phyloP scores from a whole-genome alignment of 1,140 invertebrate genomes.

The Reticulitermes speratus region DNA sequence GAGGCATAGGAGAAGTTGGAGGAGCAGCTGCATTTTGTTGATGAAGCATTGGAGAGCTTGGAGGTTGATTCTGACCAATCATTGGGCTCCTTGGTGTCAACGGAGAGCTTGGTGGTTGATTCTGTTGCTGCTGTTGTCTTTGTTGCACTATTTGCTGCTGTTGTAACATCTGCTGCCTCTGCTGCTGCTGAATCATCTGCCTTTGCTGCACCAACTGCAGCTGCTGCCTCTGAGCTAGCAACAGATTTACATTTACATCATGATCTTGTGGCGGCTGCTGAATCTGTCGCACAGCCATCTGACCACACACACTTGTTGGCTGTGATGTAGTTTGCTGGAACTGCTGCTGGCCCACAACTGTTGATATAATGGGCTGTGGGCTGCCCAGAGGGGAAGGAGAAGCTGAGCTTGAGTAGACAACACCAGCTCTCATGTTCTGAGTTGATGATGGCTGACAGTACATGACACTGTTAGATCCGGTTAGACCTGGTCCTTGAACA shows the following conservation, averaged over 20 bases:
- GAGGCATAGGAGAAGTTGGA: constrained; percentile 31
- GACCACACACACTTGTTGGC: background rate
- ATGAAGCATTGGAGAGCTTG: constrained; percentile 48
- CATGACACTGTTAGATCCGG: background rate
- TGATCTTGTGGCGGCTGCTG: constrained; percentile 38
- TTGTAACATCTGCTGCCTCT: constrained; percentile 35
- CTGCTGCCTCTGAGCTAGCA: constrained; percentile 48
- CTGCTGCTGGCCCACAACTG: constrained; percentile 27
- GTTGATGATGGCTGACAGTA: constrained; percentile 18
- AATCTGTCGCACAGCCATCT: constrained; percentile 29
- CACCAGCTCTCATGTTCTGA: constrained; percentile 4
- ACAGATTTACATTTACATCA: constrained; percentile 36
- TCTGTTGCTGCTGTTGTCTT: constrained; percentile 39
- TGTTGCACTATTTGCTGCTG: constrained; percentile 42
- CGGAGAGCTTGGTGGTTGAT: constrained; percentile 62
- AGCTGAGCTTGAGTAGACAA: constrained; percentile 21
- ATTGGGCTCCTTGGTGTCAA: constrained; percentile 61
- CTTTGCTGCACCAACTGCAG: constrained; percentile 41
- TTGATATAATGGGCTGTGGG: constrained; percentile 10
- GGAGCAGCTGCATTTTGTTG: constrained; percentile 23
- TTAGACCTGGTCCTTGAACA: constrained; percentile 25
- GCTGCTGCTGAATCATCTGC: constrained; percentile 32
- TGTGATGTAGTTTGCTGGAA: constrained; percentile 26
- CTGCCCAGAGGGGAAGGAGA: background rate
- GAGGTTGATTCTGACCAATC: constrained; percentile 44